Evolutionary conservation across 2,888 invertebrate genomes (phyloP), one percentile per base, ranked within the genome.

Genomic region (Orthosia incerta): DNA sequence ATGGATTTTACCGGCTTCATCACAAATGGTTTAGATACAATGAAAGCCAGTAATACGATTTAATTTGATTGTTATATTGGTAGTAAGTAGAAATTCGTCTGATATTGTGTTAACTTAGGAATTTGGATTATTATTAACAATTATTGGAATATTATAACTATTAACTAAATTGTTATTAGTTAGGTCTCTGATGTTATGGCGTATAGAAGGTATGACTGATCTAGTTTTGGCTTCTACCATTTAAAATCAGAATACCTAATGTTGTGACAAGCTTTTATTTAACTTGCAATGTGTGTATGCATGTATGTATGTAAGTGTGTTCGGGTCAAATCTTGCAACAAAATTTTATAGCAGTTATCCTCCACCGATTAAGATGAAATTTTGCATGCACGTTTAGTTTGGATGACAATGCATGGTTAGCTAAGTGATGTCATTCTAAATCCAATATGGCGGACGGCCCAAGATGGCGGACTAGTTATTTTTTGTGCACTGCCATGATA

Each of bases 1-100:
- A 68, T 55, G 64, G 53, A 50, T 53, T 56, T 64, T 60, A 68
- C 57, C 68, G 53, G 67, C 53, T 73, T 73, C 53, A 56, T 50
- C 76, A 70, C 57, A 68, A 69, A 67, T 72, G 48, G 51, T 72
- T 80, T 53, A 71, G 57, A 61, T 31, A 55, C 71, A 66, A 79
- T 79, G 56, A 53, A 48, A 69, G 31, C 13, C 56, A 13, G 48
- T 70, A 72, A 68, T 81, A 51, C 26, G 77, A 82, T 77, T 80
- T 64, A 59, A 73, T 77, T 68, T 55, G 65, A 82, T 82, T 68
- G 65, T 66, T 59, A 65, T 59, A 70, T 68, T 61, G 23, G 4
- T 39, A n/a, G 26, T 45, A 23, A 64, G 45, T 61, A 55, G 57
- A 66, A 66, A 61, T 80, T 65, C 48, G 26, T 63, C 13, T 48